Base-by-base conservation (phyloP, 2,113 vertebrate species). In the Channa maculata region DNA sequence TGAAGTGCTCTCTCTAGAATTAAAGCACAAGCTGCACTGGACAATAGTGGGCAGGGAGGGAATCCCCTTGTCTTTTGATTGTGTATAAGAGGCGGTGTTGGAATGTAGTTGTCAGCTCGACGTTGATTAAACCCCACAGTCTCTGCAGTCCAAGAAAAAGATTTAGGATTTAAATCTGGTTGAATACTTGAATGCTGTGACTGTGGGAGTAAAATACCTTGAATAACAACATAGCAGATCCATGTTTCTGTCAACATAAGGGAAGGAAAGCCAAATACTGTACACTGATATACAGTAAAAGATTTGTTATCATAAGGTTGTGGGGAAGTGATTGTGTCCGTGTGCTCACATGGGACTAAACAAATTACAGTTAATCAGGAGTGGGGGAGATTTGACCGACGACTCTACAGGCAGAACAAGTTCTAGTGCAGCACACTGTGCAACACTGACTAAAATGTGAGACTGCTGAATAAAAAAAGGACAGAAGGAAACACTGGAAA, bases 61-160 rank as follows among this genome's bases (percentile, higher is more conserved):
- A 88, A 80, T 88, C 79, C 88, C 84, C 87, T 82, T 53, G 67
- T 79, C 51, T 34, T 24, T 24, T 58, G 46, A 75, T 77, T 68
- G 53, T 74, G 84, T 15, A 39, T 75, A 78, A 63, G 67, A 84
- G 83, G 81, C 55, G 44, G 70, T 3, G n/a, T 65, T 53, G 84
- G 85, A 87, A 89, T 89, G 78, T 43, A 64, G 45, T 53, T 4
- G n/a, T 78, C 86, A 83, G 75, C 75, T 84, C 83, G 79, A 83
- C 46, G 24, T 3, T 0, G 46, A 82, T 61, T 80, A 82, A 74
- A 60, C 41, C 38, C 67, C 54, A 58, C 55, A 63, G 60, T 75
- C 37, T 74, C 63, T 54, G 52, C 46, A 51, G 57, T 37, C 53
- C 15, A 41, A 74, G 75, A 88, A 82, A 81, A 84, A 83, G 54